phyloP scores from a whole-genome alignment of 1,140 invertebrate species.

The Bombus pascuorum region DNA sequence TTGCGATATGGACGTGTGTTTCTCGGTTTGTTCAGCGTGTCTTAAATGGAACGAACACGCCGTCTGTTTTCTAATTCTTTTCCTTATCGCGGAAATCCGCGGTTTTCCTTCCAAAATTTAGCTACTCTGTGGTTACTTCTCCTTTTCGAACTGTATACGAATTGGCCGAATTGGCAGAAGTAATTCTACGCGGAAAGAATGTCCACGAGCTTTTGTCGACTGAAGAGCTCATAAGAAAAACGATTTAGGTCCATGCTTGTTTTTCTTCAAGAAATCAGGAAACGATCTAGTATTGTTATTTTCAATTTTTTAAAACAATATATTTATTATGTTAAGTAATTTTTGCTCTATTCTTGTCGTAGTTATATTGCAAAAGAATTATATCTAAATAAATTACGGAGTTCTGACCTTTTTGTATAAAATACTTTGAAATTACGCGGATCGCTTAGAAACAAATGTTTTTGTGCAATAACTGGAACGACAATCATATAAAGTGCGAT shows the following conservation, averaged over 20 bases:
- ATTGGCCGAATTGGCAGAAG: not conserved
- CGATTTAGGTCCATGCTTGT: not conserved
- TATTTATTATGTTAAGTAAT: too few species aligned
- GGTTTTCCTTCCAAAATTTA: conserved; percentile 2
- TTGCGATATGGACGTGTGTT: not conserved
- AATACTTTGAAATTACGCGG: too few species aligned
- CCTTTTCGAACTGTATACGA: not conserved
- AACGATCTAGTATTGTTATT: too few species aligned
- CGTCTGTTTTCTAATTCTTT: conserved; percentile 4
- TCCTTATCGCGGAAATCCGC: too few species aligned
- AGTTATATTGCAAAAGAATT: too few species aligned
- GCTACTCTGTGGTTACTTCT: not conserved
- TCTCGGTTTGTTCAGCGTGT: not conserved
- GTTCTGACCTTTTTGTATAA: too few species aligned
- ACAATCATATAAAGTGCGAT: not conserved
- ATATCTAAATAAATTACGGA: too few species aligned
- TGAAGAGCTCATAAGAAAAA: not conserved
- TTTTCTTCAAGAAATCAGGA: not conserved
- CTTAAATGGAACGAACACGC: not conserved
- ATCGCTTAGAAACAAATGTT: too few species aligned
- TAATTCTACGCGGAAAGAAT: not conserved
- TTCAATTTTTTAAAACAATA: too few species aligned
- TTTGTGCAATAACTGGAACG: too few species aligned
- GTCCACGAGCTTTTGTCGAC: not conserved
- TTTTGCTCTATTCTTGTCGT: too few species aligned